Percentiles rank a stretch among this genome's conserved stretches.
Evolutionary conservation across 2,888 invertebrate species (phyloP).

Genomic region (Phyllotreta striolata): DNA sequence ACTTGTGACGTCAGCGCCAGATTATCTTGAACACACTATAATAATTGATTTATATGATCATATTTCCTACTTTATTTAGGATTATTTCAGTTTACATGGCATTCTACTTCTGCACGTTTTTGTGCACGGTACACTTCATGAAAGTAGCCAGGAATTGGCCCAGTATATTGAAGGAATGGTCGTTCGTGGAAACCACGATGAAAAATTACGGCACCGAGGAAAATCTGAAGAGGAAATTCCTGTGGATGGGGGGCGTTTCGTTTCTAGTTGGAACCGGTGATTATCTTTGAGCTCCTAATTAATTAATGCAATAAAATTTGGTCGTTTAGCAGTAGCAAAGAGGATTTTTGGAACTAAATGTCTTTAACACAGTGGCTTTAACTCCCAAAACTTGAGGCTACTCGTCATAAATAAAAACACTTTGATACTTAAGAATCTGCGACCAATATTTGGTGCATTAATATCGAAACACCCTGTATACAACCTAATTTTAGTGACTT

Average conservation of each 20-base stretch:
- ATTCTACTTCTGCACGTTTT: slow-evolving; percentile 52
- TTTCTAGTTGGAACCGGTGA: slow-evolving; percentile 55
- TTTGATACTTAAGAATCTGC: too few species aligned
- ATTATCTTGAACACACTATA: too few species aligned
- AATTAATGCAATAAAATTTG: slow-evolving; percentile 3
- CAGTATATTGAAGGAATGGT: slow-evolving; percentile 53
- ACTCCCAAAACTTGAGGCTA: too few species aligned
- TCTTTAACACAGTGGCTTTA: too few species aligned
- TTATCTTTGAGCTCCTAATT: slow-evolving; percentile 23
- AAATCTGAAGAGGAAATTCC: slow-evolving; percentile 49
- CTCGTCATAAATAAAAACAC: too few species aligned
- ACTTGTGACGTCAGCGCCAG: too few species aligned
- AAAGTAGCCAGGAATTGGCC: slow-evolving; percentile 49
- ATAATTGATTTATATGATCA: too few species aligned
- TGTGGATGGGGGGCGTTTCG: slow-evolving; percentile 50
- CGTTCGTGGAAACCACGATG: slow-evolving; percentile 54
- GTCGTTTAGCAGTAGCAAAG: not conserved
- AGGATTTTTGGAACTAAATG: too few species aligned
- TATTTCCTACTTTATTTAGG: not conserved
- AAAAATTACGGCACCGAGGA: slow-evolving; percentile 48
- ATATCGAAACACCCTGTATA: too few species aligned
- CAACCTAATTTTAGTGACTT: too few species aligned
- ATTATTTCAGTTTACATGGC: slow-evolving; percentile 50
- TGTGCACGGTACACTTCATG: slow-evolving; percentile 50
- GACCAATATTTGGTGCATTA: too few species aligned